Conservation (phyloP, 1,140 invertebrate species). For the Leptopilina boulardi region DNA sequence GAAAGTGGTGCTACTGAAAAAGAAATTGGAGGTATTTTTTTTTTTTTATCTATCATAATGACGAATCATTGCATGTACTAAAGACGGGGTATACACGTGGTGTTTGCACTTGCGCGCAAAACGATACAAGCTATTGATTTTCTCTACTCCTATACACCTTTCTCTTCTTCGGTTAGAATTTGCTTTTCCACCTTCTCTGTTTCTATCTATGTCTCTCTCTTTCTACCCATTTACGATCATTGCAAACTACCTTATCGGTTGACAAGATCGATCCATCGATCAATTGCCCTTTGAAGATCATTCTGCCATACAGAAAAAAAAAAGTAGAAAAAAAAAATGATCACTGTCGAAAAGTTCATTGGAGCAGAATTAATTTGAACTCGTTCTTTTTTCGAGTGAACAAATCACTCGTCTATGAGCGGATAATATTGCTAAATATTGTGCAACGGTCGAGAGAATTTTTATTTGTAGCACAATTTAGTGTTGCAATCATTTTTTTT, state of each 20-base stretch:
- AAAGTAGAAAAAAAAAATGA: neutral
- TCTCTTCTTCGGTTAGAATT: slow-evolving; percentile 37
- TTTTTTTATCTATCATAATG: neutral
- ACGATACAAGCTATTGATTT: slow-evolving; percentile 61
- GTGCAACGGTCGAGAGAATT: slow-evolving; percentile 1
- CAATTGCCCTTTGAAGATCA: slow-evolving; percentile 11
- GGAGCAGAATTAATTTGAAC: neutral
- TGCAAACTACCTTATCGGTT: slow-evolving; percentile 47
- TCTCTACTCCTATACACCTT: slow-evolving; percentile 49
- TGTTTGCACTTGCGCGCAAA: slow-evolving; percentile 54
- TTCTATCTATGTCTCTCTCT: slow-evolving; percentile 39
- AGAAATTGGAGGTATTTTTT: too few relatives aligned
- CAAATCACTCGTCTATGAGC: neutral
- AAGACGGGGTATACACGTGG: slow-evolving; percentile 56
- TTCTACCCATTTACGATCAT: too few relatives aligned
- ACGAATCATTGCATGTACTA: slow-evolving; percentile 39
- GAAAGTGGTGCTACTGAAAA: slow-evolving; percentile 21
- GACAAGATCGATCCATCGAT: slow-evolving; percentile 40
- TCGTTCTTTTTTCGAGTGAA: slow-evolving; percentile 9
- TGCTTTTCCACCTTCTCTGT: slow-evolving; percentile 39
- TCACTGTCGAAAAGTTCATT: neutral
- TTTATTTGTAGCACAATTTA: neutral
- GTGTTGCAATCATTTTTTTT: neutral
- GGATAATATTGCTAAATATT: slow-evolving; percentile 3
- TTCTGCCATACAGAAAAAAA: neutral